Base-by-base conservation (phyloP, 2,113 vertebrate genomes). In the Lepidothrix coronata region DNA sequence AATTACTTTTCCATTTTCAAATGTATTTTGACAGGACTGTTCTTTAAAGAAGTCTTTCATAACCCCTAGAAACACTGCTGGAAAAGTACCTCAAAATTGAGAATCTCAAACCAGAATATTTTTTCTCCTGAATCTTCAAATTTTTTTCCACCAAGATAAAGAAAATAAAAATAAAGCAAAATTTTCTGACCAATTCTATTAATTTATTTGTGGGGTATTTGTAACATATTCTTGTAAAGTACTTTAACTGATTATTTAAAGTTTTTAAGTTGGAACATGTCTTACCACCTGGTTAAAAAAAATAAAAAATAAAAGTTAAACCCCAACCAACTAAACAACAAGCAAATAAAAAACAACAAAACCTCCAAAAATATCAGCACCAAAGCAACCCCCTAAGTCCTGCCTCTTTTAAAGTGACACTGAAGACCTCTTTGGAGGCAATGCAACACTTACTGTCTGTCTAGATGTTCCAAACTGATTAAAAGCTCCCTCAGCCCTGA, bases 401-500 rank as follows among this genome's bases (percentile, higher is more conserved):
- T 83, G 23, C 5, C 33, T 48, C 31, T 87, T 74, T 74, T 49
- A 63, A 71, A 93, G 73, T 33, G 13, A 85, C 74, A 77, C 12
- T 62, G 91, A 87, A 85, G 54, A 77, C 14, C 41, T 82, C 54
- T 75, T 76, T 2, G 4, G 51, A 92, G 39, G 80, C 86, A 94
- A 43, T 75, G 55, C 72, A 95, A 95, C 65, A 88, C 55, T 88
- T 89, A 91, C 73, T 70, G 54, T 22, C 31, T 44, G 23, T 68
- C 92, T 96, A 96, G 95, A 95, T 97, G 59, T 97, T 97, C 89
- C 88, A 91, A 66, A 43, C 49, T 94, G 93, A 97, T 93, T 91
- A 96, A 83, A 55, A 86, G 35, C 35, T 95, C 52, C 30, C 51
- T 85, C 39, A 68, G 52, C 57, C 46, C 33, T 93, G 87, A 82